These are phyloP conservation scores for Mormoops blainvillei DNA, from an alignment of 2,113 vertebrate species.

Conservation along the genomic window DNA sequence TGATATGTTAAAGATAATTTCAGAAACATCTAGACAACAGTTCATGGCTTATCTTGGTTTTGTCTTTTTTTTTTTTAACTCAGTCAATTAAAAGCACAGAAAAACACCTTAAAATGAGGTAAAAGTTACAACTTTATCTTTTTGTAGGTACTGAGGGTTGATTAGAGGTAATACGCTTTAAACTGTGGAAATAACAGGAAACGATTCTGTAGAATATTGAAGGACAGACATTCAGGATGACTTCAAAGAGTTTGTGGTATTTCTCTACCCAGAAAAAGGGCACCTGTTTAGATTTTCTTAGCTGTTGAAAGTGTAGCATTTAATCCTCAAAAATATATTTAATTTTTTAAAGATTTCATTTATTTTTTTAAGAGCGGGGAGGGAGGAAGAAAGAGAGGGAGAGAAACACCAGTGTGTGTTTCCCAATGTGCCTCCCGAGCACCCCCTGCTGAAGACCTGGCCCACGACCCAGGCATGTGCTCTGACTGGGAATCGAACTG, in stretches of 20 bases:
- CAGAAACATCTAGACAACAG: slow-evolving; percentile 17
- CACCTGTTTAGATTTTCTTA: not conserved
- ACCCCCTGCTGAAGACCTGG: too few relatives aligned
- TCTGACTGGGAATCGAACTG: too few relatives aligned
- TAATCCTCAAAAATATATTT: too few relatives aligned
- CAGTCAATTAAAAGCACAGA: slow-evolving; percentile 8
- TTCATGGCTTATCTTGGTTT: not conserved
- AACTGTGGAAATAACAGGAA: not conserved
- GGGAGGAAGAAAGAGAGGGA: too few relatives aligned
- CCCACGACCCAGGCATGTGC: too few relatives aligned
- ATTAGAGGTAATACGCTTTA: slow-evolving; percentile 6
- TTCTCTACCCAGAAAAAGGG: not conserved
- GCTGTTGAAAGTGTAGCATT: not conserved
- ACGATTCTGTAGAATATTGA: not conserved
- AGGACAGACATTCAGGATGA: not conserved
- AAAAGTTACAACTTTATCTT: not conserved
- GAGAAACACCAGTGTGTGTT: too few relatives aligned
- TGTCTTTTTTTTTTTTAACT: not conserved
- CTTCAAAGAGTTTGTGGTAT: not conserved
- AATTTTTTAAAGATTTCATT: too few relatives aligned
- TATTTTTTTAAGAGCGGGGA: too few relatives aligned
- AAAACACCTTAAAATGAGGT: not conserved
- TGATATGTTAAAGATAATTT: slow-evolving; percentile 32
- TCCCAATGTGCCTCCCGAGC: too few relatives aligned
- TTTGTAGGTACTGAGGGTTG: not conserved